A percentile compares a stretch with the other conserved stretches of the same genome.
phyloP scores from a whole-genome alignment of 64 coral and sea anemone genomes.

The Montipora sp. region DNA sequence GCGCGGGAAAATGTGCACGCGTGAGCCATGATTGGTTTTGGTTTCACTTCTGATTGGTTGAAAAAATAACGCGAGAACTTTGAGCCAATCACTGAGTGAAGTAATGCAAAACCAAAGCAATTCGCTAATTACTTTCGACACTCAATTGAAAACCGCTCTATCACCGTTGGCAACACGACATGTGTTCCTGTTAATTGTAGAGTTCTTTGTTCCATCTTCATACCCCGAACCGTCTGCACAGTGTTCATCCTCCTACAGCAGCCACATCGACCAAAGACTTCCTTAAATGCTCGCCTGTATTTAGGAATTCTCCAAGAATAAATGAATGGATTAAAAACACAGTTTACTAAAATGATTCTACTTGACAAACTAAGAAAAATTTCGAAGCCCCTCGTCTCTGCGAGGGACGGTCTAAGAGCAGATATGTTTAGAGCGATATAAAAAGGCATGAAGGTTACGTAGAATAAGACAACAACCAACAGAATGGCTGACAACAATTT shows the following conservation, averaged over 20 bases:
- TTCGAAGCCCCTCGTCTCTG: not conserved
- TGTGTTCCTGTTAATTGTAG: too few species aligned
- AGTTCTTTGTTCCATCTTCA: not conserved
- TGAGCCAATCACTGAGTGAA: too few species aligned
- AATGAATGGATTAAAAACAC: conserved; percentile 14
- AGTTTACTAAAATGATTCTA: not conserved
- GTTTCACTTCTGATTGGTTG: too few species aligned
- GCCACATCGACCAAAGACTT: not conserved
- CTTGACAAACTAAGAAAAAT: not conserved
- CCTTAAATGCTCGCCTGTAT: conserved; percentile 19
- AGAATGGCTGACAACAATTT: conserved; percentile 20
- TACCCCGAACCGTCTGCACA: not conserved
- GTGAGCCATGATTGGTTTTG: too few species aligned
- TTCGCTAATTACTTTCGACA: too few species aligned
- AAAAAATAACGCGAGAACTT: too few species aligned
- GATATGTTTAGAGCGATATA: not conserved
- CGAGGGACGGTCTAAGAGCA: not conserved
- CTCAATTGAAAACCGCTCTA: too few species aligned
- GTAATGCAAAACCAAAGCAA: too few species aligned
- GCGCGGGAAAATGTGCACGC: too few species aligned
- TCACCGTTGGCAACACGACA: too few species aligned
- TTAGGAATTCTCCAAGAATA: conserved; percentile 25
- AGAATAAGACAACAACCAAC: conserved; percentile 12
- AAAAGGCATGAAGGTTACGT: not conserved
- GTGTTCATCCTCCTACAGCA: not conserved